Evolutionary conservation across 2,113 vertebrate species (phyloP).

Genomic region (Origma solitaria): DNA sequence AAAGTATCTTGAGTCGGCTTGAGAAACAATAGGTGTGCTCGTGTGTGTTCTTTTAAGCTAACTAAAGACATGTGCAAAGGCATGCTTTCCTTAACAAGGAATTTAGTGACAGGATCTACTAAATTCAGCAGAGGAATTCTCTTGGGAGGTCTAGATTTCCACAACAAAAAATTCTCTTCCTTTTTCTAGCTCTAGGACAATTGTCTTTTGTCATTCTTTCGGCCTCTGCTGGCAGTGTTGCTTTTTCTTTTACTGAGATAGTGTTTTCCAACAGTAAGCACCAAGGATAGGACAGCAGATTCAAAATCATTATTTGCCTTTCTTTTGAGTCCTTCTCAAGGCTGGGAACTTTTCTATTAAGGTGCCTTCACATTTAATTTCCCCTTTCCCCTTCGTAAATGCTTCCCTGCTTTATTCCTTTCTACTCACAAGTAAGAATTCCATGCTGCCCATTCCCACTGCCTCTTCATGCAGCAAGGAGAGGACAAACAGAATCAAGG

Average conservation of each 20-base stretch:
- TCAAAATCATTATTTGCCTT: background rate
- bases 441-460: background rate
- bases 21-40: background rate
- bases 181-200: background rate
- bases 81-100: background rate
- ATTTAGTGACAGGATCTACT: conserved; percentile 5
- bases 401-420: background rate
- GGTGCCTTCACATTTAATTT: background rate
- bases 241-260: background rate
- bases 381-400: background rate
- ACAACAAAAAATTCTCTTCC: background rate
- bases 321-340: background rate
- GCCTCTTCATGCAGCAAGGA: background rate
- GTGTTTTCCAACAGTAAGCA: background rate
- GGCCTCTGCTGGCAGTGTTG: background rate
- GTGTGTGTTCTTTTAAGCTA: background rate
- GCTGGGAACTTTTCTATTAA: background rate
- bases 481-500: background rate
- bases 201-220: background rate
- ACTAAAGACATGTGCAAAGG: background rate
- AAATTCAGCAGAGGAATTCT: background rate
- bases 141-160: conserved; percentile 11
- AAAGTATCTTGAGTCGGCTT: background rate
- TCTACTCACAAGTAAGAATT: background rate
- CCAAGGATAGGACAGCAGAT: background rate